These are phyloP conservation scores for Mixornis gularis DNA, from an alignment of 2,113 vertebrate genomes.

Conservation along the genomic window DNA sequence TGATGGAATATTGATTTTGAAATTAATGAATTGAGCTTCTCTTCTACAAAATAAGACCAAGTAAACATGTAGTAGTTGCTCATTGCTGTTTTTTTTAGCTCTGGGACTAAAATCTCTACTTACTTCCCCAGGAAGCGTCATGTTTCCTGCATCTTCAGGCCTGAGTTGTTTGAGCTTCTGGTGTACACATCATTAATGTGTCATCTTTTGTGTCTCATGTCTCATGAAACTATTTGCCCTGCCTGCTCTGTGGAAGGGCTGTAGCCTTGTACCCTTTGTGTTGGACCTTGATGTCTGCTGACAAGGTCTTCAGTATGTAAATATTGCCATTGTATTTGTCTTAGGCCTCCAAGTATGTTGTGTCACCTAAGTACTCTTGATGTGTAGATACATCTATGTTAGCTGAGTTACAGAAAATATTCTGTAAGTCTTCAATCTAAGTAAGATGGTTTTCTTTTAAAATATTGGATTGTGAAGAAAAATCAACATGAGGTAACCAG, in stretches of 20 bases:
- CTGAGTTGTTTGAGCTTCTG: background rate
- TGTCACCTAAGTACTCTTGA: background rate
- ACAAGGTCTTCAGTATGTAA: background rate
- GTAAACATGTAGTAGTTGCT: background rate
- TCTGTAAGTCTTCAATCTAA: background rate
- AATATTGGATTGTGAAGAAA: background rate
- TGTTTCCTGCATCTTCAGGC: background rate
- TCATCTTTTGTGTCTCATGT: background rate
- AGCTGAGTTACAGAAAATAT: background rate
- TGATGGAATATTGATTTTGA: background rate
- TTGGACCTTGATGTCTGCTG: background rate
- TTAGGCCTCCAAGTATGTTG: background rate
- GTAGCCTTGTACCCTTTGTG: background rate
- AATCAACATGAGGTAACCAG: background rate
- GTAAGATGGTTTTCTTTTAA: background rate
- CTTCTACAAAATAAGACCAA: background rate
- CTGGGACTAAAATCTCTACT: background rate
- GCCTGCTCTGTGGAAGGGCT: background rate
- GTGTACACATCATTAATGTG: background rate
- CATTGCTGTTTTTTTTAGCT: background rate
- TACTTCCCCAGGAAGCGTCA: background rate
- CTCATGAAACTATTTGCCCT: background rate
- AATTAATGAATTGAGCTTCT: background rate
- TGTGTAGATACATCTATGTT: background rate
- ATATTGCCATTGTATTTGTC: background rate